These are phyloP conservation scores for Leptogaster cylindrica DNA, from an alignment of 2,888 invertebrate species.

Conservation along the genomic window DNA sequence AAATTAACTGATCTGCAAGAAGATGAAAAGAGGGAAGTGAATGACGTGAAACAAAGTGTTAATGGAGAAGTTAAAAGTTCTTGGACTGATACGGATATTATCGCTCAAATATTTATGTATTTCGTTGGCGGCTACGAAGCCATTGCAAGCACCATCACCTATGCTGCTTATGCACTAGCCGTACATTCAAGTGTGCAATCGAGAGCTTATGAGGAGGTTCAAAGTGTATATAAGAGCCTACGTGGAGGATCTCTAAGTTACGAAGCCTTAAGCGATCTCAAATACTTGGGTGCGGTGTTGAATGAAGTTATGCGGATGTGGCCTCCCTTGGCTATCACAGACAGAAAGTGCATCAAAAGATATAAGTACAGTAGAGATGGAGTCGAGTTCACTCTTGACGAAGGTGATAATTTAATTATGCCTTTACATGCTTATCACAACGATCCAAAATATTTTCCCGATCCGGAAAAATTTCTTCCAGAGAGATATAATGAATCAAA, in stretches of 20 bases:
- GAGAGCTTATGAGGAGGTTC: conserved; percentile 65
- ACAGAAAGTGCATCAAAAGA: conserved; percentile 50
- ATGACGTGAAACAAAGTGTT: no score
- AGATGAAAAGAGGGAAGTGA: conserved; percentile 52
- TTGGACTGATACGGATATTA: conserved; percentile 10
- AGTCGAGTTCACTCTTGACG: conserved; percentile 54
- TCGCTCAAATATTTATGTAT: not conserved
- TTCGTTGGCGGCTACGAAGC: not conserved
- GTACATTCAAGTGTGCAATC: conserved; percentile 67
- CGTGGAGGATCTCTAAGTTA: conserved; percentile 64
- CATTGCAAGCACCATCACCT: conserved; percentile 63
- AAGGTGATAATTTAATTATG: conserved; percentile 55
- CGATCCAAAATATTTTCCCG: conserved; percentile 39
- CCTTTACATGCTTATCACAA: conserved; percentile 63
- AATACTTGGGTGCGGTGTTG: no score
- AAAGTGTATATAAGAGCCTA: conserved; percentile 59
- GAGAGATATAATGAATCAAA: conserved; percentile 55
- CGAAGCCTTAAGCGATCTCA: no score
- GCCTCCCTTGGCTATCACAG: conserved; percentile 58
- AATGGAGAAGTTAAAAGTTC: not conserved
- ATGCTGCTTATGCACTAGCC: conserved; percentile 66
- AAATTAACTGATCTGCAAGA: conserved; percentile 55
- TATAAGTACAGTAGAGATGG: conserved; percentile 62
- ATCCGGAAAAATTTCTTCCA: not conserved
- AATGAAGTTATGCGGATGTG: no score